These are phyloP conservation scores for Kobus ellipsiprymnus DNA, from an alignment of 2,113 vertebrate species.

Conservation along the genomic window DNA sequence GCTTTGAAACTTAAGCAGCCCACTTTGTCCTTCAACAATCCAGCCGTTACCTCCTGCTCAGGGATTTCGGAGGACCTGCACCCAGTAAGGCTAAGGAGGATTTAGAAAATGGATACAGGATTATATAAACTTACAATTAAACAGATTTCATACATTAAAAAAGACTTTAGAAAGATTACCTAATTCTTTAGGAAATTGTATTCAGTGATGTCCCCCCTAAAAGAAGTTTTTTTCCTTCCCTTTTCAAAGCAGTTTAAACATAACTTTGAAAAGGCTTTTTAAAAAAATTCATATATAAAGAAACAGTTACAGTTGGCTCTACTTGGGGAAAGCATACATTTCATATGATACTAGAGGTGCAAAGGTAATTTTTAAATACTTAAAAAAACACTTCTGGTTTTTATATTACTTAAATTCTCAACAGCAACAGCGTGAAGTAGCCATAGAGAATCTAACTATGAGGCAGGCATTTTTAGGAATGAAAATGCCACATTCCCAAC, in stretches of 20 bases:
- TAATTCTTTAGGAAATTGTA: constrained; percentile 21
- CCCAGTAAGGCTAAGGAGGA: not conserved
- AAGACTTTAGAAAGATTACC: not conserved
- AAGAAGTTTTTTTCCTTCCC: not conserved
- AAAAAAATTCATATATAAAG: not conserved
- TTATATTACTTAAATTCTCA: not conserved
- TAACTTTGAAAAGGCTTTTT: not conserved
- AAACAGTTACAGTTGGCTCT: not conserved
- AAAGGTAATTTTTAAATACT: not conserved
- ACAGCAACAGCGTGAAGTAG: not conserved
- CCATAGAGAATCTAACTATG: not conserved
- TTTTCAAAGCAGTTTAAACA: not conserved
- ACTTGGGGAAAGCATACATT: not conserved
- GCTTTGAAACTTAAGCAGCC: constrained; percentile 87
- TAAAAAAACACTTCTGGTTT: not conserved
- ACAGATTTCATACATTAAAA: not conserved
- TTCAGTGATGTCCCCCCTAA: not conserved
- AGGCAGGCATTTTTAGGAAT: not conserved
- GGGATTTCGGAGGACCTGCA: constrained; percentile 36
- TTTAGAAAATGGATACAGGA: constrained; percentile 1
- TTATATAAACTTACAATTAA: not conserved
- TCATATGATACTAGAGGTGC: not conserved
- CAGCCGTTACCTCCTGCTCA: constrained; percentile 71
- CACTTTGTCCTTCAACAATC: constrained; percentile 83
- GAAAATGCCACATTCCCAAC: not conserved